Conservation (phyloP, 2,888 invertebrate genomes). For the Dendrolimus houi region DNA sequence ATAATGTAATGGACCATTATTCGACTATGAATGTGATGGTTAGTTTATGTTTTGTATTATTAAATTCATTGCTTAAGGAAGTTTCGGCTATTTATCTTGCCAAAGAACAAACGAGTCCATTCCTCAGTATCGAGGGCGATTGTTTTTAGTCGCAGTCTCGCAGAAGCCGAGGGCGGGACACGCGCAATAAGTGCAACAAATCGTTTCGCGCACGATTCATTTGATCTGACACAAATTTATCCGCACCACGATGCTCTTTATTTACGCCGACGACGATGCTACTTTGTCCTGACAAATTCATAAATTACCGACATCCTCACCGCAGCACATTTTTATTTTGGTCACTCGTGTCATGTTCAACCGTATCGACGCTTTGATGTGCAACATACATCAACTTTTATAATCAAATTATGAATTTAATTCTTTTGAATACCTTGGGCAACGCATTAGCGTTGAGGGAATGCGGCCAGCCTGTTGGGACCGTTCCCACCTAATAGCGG, state of each 20-base stretch:
- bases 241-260: conserved; percentile 63
- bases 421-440: too few species aligned
- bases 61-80: conserved; percentile 14
- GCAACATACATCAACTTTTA: conserved; percentile 39
- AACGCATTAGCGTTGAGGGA: too few species aligned
- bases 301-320: conserved; percentile 75
- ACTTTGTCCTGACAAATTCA: conserved; percentile 74
- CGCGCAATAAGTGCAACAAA: conserved; percentile 65
- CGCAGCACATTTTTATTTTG: conserved; percentile 59
- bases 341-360: conserved; percentile 49
- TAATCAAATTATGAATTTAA: too few species aligned
- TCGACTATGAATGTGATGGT: too few species aligned
- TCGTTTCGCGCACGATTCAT: conserved; percentile 60
- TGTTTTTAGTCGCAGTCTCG: conserved; percentile 27
- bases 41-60: too few species aligned
- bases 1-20: too few species aligned
- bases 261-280: conserved; percentile 64
- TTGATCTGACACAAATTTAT: conserved; percentile 76
- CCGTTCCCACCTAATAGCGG: too few species aligned
- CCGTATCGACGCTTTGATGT: conserved; percentile 68
- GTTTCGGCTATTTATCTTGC: conserved; percentile 29
- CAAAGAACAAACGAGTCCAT: conserved; percentile 35
- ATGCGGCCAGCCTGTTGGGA: too few species aligned
- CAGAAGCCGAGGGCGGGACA: conserved; percentile 27
- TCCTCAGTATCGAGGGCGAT: conserved; percentile 26